Evolutionary conservation across 2,888 invertebrate genomes (phyloP).

Genomic region (Drosophila melanosoma): DNA sequence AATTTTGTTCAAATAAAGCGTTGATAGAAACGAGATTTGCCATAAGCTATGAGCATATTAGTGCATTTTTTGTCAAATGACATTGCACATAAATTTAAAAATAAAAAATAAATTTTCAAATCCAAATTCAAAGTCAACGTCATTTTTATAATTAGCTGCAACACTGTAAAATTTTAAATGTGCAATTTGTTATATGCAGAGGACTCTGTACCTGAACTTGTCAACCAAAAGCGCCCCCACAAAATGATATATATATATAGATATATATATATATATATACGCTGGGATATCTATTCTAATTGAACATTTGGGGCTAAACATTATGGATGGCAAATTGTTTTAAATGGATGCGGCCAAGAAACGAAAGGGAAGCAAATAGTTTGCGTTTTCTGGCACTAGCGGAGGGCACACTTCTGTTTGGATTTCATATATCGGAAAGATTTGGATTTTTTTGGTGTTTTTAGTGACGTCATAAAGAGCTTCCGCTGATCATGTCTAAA

Average conservation of each 20-base stretch:
- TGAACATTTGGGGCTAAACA: conserved; percentile 23
- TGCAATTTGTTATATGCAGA: conserved; percentile 28
- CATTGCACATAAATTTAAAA: conserved; percentile 15
- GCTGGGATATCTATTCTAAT: conserved; percentile 29
- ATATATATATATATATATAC: background rate
- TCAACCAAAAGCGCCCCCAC: conserved; percentile 29
- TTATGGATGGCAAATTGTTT: conserved; percentile 58
- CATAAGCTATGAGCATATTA: conserved; percentile 25
- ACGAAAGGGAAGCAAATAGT: conserved; percentile 55
- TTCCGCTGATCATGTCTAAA: conserved; percentile 69
- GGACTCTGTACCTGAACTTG: conserved; percentile 43
- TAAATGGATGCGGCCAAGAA: conserved; percentile 4
- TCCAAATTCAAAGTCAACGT: conserved; percentile 32
- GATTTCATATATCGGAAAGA: conserved; percentile 33
- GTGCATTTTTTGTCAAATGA: conserved; percentile 38
- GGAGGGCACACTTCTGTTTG: conserved; percentile 69
- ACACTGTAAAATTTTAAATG: conserved; percentile 11
- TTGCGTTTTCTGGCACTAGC: conserved; percentile 52
- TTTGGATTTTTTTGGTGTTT: conserved; percentile 14
- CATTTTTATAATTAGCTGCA: conserved; percentile 38
- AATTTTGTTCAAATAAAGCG: conserved; percentile 51
- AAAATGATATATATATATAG: background rate
- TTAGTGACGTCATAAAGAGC: conserved; percentile 64
- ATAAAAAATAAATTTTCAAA: background rate
- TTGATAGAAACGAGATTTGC: conserved; percentile 27